Conservation (phyloP, 2,797 vertebrate genomes). For the Myoxocephalus aenaeus region DNA sequence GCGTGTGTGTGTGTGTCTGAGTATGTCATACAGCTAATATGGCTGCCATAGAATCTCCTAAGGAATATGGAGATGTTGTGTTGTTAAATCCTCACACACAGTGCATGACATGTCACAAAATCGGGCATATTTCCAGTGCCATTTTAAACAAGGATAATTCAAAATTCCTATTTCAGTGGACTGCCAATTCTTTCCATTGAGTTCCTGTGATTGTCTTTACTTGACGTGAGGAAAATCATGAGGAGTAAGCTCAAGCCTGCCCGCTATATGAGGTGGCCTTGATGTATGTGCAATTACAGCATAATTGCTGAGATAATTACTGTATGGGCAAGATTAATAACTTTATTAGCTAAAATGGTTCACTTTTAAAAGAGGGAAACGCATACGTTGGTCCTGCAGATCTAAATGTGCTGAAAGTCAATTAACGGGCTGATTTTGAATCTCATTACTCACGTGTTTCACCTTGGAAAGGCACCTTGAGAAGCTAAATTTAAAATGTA, state of each 20-base stretch:
- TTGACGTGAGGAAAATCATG: slow-evolving; percentile 55
- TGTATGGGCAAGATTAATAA: slow-evolving; percentile 88
- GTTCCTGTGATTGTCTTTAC: slow-evolving; percentile 43
- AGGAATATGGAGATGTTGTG: neutral
- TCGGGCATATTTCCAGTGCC: neutral
- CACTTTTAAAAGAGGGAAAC: slow-evolving; percentile 82
- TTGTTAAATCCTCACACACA: slow-evolving; percentile 1
- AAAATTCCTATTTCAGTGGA: neutral
- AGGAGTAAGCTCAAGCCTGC: slow-evolving; percentile 54
- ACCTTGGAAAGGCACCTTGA: slow-evolving; percentile 89
- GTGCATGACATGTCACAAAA: neutral
- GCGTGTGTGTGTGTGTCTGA: neutral
- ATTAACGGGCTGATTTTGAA: slow-evolving; percentile 86
- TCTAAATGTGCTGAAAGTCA: slow-evolving; percentile 86
- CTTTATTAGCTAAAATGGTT: slow-evolving; percentile 87
- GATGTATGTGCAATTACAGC: slow-evolving; percentile 87
- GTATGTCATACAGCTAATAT: neutral
- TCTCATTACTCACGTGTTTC: slow-evolving; percentile 87
- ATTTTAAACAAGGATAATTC: neutral
- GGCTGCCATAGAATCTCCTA: neutral
- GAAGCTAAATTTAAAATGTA: slow-evolving; percentile 86
- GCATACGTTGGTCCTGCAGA: slow-evolving; percentile 81
- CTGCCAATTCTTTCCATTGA: slow-evolving; percentile 4
- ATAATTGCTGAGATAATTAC: slow-evolving; percentile 88
- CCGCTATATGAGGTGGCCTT: slow-evolving; percentile 78